A percentile compares a stretch with the other conserved stretches of the same genome.
These are phyloP conservation scores for Antennarius striatus DNA, from an alignment of 2,113 vertebrate genomes.

Conservation along the genomic window DNA sequence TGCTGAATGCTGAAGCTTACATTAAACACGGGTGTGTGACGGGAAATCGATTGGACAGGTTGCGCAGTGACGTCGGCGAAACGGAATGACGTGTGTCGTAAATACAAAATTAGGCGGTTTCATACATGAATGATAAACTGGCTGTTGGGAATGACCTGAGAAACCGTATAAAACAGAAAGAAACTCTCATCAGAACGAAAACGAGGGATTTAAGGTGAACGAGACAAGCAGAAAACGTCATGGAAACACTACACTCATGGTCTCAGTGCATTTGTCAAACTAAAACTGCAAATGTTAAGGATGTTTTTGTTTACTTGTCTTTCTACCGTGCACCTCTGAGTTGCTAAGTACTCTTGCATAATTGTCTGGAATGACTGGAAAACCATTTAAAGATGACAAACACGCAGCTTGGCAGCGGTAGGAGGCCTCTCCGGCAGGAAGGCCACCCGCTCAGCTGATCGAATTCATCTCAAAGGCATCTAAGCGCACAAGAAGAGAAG, in stretches of 20 bases:
- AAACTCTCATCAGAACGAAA: conserved; percentile 38
- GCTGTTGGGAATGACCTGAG: conserved; percentile 64
- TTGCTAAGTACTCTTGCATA: conserved; percentile 64
- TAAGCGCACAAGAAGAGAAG: conserved; percentile 31
- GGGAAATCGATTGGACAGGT: conserved; percentile 11
- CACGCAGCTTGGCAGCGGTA: conserved; percentile 28
- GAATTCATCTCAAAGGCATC: conserved; percentile 67
- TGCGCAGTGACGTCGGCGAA: conserved; percentile 35
- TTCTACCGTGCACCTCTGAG: conserved; percentile 48
- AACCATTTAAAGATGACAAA: conserved; percentile 59
- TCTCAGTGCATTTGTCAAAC: conserved; percentile 28
- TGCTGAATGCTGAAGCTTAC: conserved; percentile 23
- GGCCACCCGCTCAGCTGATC: conserved; percentile 49
- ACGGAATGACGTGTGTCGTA: conserved; percentile 16
- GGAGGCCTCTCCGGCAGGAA: conserved; percentile 52
- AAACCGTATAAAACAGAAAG: conserved; percentile 43
- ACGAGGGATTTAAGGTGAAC: conserved; percentile 11
- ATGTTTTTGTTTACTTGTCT: conserved; percentile 24
- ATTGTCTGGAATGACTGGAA: conserved; percentile 63
- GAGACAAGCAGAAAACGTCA: conserved; percentile 35
- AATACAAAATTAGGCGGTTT: conserved; percentile 27
- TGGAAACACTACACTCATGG: conserved; percentile 37
- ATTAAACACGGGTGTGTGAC: conserved; percentile 22
- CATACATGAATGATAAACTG: conserved; percentile 27
- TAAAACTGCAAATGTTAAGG: conserved; percentile 32